Evolutionary conservation across 2,113 vertebrate species (phyloP).

Genomic region (Notiomystis cincta): DNA sequence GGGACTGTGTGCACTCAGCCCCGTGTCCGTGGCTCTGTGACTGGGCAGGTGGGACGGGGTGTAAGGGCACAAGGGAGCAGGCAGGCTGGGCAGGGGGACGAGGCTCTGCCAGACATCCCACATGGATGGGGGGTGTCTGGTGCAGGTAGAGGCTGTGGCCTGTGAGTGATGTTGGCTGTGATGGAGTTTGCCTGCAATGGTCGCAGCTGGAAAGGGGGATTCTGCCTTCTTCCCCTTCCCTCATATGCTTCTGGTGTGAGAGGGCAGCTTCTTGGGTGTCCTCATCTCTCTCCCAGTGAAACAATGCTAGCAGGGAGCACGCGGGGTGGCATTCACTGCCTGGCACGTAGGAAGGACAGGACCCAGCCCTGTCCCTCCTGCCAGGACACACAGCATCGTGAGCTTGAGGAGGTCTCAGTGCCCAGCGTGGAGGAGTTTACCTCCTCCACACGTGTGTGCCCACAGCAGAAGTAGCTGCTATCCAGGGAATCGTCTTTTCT

Average conservation of each 20-base stretch:
- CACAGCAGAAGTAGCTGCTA: background rate
- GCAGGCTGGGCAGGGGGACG: accelerated
- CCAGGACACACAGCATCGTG: accelerated
- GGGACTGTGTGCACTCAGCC: background rate
- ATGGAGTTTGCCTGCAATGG: background rate
- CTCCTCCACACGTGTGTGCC: background rate
- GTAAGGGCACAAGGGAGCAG: background rate
- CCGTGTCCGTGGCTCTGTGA: background rate
- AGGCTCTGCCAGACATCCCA: accelerated
- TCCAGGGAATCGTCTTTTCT: background rate
- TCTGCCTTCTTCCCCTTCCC: background rate
- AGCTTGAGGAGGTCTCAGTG: accelerated
- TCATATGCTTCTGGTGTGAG: accelerated
- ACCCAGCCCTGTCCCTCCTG: background rate
- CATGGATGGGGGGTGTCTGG: background rate
- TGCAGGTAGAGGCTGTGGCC: accelerated
- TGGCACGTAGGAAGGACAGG: accelerated
- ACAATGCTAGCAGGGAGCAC: accelerated
- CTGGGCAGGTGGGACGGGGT: background rate
- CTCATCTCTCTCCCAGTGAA: accelerated
- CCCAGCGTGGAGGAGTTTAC: accelerated
- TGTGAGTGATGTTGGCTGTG: background rate
- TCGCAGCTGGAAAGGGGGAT: background rate
- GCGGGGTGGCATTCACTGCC: background rate
- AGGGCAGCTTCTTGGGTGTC: background rate